Percentiles rank a stretch among this genome's conserved stretches.
phyloP scores from a whole-genome alignment of 23 tunicate genomes.

The Styela clava region DNA sequence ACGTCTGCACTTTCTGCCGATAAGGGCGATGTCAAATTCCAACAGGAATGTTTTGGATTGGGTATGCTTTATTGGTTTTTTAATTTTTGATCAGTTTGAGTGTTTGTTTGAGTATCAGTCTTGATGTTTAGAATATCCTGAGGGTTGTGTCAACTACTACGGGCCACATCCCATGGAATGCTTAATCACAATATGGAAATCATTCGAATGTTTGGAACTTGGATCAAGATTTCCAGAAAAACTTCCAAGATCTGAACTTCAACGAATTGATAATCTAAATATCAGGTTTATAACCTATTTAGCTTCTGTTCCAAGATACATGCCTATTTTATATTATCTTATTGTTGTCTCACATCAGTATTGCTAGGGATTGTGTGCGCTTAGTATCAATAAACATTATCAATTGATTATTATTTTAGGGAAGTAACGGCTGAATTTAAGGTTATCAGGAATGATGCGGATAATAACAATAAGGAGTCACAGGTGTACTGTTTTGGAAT shows the following conservation, averaged over 20 bases:
- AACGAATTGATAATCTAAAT: conserved; percentile 6
- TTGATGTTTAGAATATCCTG: conserved; percentile 16
- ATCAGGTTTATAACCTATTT: not conserved
- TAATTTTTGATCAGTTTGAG: conserved; percentile 6
- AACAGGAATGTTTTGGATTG: conserved; percentile 34
- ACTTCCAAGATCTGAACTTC: not conserved
- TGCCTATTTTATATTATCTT: not conserved
- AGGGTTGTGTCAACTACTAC: conserved; percentile 17
- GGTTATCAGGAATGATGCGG: not conserved
- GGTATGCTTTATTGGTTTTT: conserved; percentile 5
- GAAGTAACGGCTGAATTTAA: conserved; percentile 1
- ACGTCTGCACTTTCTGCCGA: conserved; percentile 6
- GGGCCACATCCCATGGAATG: conserved; percentile 41
- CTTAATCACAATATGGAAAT: conserved; percentile 19
- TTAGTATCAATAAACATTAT: too few species aligned
- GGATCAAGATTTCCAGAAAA: conserved; percentile 8
- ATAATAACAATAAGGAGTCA: not conserved
- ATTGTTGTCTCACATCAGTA: not conserved
- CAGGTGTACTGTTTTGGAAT: conserved; percentile 20
- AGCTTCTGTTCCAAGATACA: not conserved
- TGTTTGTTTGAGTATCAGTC: not conserved
- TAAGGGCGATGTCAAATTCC: conserved; percentile 2
- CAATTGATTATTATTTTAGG: not conserved
- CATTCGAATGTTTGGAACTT: not conserved
- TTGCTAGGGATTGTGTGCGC: too few species aligned